Base-by-base conservation (phyloP, 2,888 invertebrate species). In the Lottia gigantea region DNA sequence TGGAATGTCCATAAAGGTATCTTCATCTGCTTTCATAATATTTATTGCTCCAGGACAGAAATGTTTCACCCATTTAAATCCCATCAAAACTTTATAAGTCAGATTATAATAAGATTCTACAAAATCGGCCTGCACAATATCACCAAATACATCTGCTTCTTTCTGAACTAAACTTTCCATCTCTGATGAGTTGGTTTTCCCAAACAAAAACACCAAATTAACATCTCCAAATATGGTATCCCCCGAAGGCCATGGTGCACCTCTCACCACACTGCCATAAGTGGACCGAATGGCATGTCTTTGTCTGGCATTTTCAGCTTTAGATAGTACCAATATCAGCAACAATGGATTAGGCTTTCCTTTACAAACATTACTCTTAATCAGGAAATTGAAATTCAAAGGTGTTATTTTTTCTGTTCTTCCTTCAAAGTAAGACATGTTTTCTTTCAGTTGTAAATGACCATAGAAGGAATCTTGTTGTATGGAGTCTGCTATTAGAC, bases 1-100 rank as follows among this genome's bases (percentile, higher is more conserved):
- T 46, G 94, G 85, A 86, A 83, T 74, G 65, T 86, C 82, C 40
- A 86, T 78, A 70, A 85, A 84, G 23, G 86, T 84, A 67, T 86
- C 86, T 72, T 86, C 86, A 71, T 86, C 86, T 2, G 80, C 76
- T 73, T 86, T 86, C 55, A 86, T 77, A 16, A 86, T 73, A 68
- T 78, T 82, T 61, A 75, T 72, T 2, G 83, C 84, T 55, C 74
- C 71, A 15, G 73, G 78, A 73, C 86, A 86, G 70, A 76, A 79
- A 63, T 77, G 72, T 11, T 80, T 74, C 2, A 80, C 79, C 86
- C 86, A 86, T 72, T 84, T 69, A 62, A 76, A 68, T 23, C 83
- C 85, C 83, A 84, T 82, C 26, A 86, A 77, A 55, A 83, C 82
- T 71, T 86, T 86, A 69, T 83, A 84, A 0, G 85, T 86, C 45